Base-by-base conservation (phyloP, 2,113 vertebrate species). In the Dicentrarchus labrax region DNA sequence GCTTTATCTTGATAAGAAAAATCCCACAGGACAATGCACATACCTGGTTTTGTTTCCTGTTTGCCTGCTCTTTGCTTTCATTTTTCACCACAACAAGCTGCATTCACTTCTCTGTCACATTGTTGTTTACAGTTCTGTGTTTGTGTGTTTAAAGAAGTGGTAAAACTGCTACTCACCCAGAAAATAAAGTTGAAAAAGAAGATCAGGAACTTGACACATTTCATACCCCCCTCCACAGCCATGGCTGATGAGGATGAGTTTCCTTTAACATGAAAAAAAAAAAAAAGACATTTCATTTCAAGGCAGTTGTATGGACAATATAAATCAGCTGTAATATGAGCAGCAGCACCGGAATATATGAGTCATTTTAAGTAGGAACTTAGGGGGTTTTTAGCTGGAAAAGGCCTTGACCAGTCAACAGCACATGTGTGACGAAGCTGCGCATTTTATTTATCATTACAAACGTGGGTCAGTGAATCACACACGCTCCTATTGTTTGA, bases 161-260 rank as follows among this genome's bases (percentile, higher is more conserved):
- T n/a, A n/a, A 4, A 8, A 57, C 12, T 12, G 24, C 11, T 36
- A 97, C 97, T 97, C 89, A 98, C 97, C 96, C 96, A 97, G 68
- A 97, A 98, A 54, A 96, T 90, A 76, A 98, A 95, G 93, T 97
- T 97, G 64, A 97, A 96, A 43, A 97, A 83, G 91, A 97, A 96
- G 41, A 97, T 86, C 72, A 97, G 83, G 83, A 87, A 96, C 89
- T 97, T 97, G 72, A 98, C 91, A 86, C 95, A 97, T 66, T 95
- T 97, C 95, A 96, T 95, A 84, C 95, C 96, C 70, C 97, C 96
- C 88, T 95, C 96, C 11, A 97, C 93, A 72, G 86, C 95, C 97
- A 98, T 98, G 90, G 21, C 87, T 88, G 84, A 30, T 62, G 50
- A 70, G 24, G 45, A 84, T 87, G 61, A 2, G 36, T 30, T 75